Conservation (phyloP, 2,888 invertebrate genomes). For the Trissonchulus latispiculum region DNA sequence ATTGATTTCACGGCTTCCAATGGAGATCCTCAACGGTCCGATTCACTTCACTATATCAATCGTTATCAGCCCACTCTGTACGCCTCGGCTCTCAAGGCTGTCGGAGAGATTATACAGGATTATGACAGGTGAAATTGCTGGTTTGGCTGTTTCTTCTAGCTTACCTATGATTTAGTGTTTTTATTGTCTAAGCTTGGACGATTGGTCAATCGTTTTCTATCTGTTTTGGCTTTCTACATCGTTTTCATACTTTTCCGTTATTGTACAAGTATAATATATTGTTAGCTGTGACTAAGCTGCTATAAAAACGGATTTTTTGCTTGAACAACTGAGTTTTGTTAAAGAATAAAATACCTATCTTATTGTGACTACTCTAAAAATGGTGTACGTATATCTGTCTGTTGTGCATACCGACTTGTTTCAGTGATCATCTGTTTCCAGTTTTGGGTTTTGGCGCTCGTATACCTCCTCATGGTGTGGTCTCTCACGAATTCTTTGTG, state of each 20-base stretch:
- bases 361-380: no score
- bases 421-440: slow-evolving; percentile 52
- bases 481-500: slow-evolving; percentile 51
- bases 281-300: no score
- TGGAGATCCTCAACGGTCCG: slow-evolving; percentile 44
- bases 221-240: no score
- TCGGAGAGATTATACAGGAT: slow-evolving; percentile 49
- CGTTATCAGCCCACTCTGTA: slow-evolving; percentile 50
- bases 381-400: no score
- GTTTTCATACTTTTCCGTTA: no score
- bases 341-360: no score
- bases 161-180: not conserved
- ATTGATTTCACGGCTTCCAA: slow-evolving; percentile 51
- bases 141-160: not conserved
- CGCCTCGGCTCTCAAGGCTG: slow-evolving; percentile 48
- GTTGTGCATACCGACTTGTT: no score
- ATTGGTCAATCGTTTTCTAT: no score
- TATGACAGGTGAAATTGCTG: slow-evolving; percentile 47
- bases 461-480: slow-evolving; percentile 49
- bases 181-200: no score
- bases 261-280: no score
- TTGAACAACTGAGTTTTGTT: no score
- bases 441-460: slow-evolving; percentile 53
- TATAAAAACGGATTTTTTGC: no score
- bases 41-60: slow-evolving; percentile 47